These are phyloP conservation scores for Puma concolor DNA, from an alignment of 2,113 vertebrate genomes.

Conservation along the genomic window DNA sequence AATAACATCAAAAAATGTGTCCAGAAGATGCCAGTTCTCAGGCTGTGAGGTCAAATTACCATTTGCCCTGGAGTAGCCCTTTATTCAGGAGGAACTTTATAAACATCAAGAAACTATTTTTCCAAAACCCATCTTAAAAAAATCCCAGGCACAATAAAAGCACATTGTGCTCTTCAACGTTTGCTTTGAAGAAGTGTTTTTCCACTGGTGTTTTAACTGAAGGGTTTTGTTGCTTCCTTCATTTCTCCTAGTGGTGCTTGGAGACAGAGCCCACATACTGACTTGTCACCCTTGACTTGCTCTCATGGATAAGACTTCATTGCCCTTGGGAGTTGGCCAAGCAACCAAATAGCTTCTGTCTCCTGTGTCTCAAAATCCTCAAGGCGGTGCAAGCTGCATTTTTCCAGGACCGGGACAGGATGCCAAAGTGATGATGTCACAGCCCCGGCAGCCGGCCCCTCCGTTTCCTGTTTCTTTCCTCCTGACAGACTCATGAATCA, in stretches of 20 bases:
- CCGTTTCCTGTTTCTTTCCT: slow-evolving; percentile 58
- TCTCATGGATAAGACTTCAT: neutral
- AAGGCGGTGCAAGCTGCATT: neutral
- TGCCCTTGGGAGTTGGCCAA: neutral
- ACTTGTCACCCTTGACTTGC: neutral
- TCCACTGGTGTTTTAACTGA: slow-evolving; percentile 23
- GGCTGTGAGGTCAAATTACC: neutral
- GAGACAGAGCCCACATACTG: neutral
- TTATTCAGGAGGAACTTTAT: neutral
- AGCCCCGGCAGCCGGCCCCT: neutral
- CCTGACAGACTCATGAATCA: slow-evolving; percentile 59
- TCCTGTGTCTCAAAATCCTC: neutral
- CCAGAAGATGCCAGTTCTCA: neutral
- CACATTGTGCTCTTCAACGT: neutral
- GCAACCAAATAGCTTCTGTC: slow-evolving; percentile 50
- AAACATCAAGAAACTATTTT: slow-evolving; percentile 30
- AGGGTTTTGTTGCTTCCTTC: slow-evolving; percentile 35
- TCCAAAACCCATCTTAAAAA: neutral
- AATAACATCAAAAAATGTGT: neutral
- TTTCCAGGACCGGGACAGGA: neutral
- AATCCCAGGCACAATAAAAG: neutral
- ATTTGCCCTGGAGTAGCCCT: neutral
- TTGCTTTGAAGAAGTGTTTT: slow-evolving; percentile 39
- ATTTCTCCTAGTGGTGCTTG: neutral
- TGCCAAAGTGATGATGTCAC: slow-evolving; percentile 73